Percentiles rank a stretch among this genome's conserved stretches.
phyloP scores from a whole-genome alignment of 2,888 invertebrate genomes.

The Dendrolimus houi region DNA sequence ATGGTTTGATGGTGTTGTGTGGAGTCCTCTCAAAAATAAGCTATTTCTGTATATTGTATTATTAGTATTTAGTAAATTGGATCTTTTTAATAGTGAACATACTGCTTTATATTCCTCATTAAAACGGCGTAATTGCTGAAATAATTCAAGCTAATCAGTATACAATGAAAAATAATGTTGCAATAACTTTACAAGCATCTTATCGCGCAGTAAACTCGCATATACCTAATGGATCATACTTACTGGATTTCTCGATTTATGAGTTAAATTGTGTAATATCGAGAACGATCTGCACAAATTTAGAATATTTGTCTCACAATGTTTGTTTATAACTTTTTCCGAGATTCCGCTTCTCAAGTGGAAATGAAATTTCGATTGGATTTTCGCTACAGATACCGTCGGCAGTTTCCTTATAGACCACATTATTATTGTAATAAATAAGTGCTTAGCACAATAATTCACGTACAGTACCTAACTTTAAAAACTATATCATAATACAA shows the following conservation, averaged over 20 bases:
- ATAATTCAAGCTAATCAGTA: conserved; percentile 2
- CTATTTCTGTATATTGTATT: conserved; percentile 26
- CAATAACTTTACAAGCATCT: neutral
- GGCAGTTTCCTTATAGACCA: conserved; percentile 54
- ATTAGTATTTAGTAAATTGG: conserved; percentile 54
- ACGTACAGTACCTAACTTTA: neutral
- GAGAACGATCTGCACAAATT: conserved; percentile 53
- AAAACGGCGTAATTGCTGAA: conserved; percentile 43
- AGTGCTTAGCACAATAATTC: neutral
- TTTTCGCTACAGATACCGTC: conserved; percentile 44
- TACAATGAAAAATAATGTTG: neutral
- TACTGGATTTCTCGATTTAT: conserved; percentile 46
- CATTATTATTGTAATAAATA: conserved; percentile 24
- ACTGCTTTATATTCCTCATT: conserved; percentile 76
- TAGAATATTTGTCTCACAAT: conserved; percentile 29
- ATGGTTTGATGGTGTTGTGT: conserved; percentile 32
- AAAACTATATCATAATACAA: neutral
- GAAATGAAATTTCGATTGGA: conserved; percentile 40
- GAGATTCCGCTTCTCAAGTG: conserved; percentile 26
- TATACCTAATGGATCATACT: conserved; percentile 20
- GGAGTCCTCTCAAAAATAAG: conserved; percentile 25
- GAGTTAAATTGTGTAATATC: conserved; percentile 43
- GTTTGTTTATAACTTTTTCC: conserved; percentile 38
- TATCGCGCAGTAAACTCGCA: conserved; percentile 5
- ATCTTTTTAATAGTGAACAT: conserved; percentile 67